phyloP scores from a whole-genome alignment of 1,140 invertebrate species.

The Drosophila sechellia region DNA sequence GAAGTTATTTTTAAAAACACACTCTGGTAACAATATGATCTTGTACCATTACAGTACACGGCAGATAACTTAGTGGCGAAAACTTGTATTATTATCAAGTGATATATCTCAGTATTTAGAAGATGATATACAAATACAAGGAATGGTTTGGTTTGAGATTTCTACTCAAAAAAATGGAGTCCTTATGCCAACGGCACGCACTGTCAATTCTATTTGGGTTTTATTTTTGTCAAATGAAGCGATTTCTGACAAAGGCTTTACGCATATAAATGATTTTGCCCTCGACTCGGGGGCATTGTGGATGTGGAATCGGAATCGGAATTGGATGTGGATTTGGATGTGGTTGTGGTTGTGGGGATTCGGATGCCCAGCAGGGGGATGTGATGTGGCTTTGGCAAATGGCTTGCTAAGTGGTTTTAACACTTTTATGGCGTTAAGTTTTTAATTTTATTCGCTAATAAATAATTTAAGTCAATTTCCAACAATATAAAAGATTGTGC shows the following conservation, averaged over 20 bases:
- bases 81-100: too few relatives aligned
- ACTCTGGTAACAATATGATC: too few relatives aligned
- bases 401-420: conserved; percentile 84
- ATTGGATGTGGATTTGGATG: conserved; percentile 1
- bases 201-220: conserved; percentile 20
- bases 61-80: too few relatives aligned
- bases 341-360: not conserved
- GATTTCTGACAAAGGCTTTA: conserved; percentile 54
- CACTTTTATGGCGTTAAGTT: conserved; percentile 84
- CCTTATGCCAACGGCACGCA: conserved; percentile 7
- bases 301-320: conserved; percentile 21
- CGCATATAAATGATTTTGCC: conserved; percentile 60
- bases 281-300: conserved; percentile 43
- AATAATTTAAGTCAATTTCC: conserved; percentile 83
- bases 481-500: conserved; percentile 71
- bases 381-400: conserved; percentile 67
- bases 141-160: too few relatives aligned
- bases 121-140: too few relatives aligned
- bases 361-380: not conserved
- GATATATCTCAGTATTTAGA: too few relatives aligned
- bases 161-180: too few relatives aligned
- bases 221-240: conserved; percentile 53
- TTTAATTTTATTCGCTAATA: conserved; percentile 83
- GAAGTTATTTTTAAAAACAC: too few relatives aligned
- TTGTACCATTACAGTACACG: too few relatives aligned